Base-by-base conservation (phyloP, 2,888 invertebrate genomes). In the Callyntrura guangdongensis region DNA sequence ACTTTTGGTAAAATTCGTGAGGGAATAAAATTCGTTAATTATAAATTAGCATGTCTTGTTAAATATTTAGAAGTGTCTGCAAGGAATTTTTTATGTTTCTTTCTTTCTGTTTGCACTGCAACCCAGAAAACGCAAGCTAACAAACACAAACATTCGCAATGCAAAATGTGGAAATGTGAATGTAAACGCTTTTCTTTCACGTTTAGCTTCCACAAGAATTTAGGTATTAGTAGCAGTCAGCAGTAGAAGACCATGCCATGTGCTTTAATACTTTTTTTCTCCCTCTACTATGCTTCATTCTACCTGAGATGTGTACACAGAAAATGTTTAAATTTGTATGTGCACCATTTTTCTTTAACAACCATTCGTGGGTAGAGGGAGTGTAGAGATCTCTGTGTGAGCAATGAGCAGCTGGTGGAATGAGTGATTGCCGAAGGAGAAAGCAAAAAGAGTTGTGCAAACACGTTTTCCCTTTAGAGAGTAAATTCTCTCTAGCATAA, bases 351-450 rank as follows among this genome's bases (percentile, higher is more conserved):
- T 17, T 17, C 17, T 17, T 14, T 12, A 64, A 64, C 12, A 17
- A 64, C 17, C 20, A 64, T 64, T 64, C n/a, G 17, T 64, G 64
- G 53, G 53, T 53, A 53, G 8, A 64, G 27, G 27, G 11, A 22
- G 45, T 5, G 14, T 5, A n/a, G 11, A 11, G 11, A 22, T 14
- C 17, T 22, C 61, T 36, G 27, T 72, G 82, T 59, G 88, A 82
- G 88, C 69, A 82, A 72, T 81, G 82, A 88, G 82, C 82, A 69
- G 67, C 82, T 69, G 88, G 72, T 82, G 59, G 88, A 88, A 82
- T 88, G 88, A 88, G 82, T 88, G 88, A 88, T 82, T 82, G 69
- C 82, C 82, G 45, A 72, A 82, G 82, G 88, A 88, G 82, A 79
- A 82, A 82, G 72, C 17, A 49, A 64, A 81, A 47, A 53, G 82